phyloP scores from a whole-genome alignment of 1,140 invertebrate species.

The Drosophila kanapiae region DNA sequence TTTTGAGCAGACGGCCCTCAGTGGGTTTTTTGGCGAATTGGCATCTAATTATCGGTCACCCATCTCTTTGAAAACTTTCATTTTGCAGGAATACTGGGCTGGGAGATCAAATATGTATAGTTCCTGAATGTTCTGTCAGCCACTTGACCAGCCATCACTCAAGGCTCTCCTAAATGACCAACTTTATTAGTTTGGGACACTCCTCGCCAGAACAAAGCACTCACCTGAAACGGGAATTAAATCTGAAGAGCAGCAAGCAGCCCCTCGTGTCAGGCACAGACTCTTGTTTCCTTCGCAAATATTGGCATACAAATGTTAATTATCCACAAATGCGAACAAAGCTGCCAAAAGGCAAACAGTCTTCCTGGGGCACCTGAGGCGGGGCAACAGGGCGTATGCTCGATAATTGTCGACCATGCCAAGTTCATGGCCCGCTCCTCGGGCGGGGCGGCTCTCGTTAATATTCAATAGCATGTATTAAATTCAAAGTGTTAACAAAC shows the following conservation, averaged over 20 bases:
- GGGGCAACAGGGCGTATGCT: conserved; percentile 28
- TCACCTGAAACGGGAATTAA: conserved; percentile 39
- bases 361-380: neutral
- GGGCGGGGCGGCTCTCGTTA: conserved; percentile 14
- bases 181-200: conserved; percentile 16
- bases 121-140: neutral
- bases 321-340: conserved; percentile 26
- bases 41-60: conserved; percentile 40
- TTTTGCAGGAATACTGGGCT: neutral
- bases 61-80: neutral
- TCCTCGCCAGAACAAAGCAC: conserved; percentile 5
- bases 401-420: conserved; percentile 32
- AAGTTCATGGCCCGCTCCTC: neutral
- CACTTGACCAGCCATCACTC: conserved; percentile 18
- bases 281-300: conserved; percentile 45
- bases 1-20: conserved; percentile 38
- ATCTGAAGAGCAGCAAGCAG: conserved; percentile 11
- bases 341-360: conserved; percentile 16
- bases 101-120: neutral
- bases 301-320: conserved; percentile 74
- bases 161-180: neutral
- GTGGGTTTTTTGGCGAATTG: conserved; percentile 22
- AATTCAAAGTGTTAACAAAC: conserved; percentile 63
- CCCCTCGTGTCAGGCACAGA: conserved; percentile 24
- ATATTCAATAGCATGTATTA: conserved; percentile 49